Conservation (phyloP, 2,888 invertebrate genomes). For the Lacanobia wlatinum region DNA sequence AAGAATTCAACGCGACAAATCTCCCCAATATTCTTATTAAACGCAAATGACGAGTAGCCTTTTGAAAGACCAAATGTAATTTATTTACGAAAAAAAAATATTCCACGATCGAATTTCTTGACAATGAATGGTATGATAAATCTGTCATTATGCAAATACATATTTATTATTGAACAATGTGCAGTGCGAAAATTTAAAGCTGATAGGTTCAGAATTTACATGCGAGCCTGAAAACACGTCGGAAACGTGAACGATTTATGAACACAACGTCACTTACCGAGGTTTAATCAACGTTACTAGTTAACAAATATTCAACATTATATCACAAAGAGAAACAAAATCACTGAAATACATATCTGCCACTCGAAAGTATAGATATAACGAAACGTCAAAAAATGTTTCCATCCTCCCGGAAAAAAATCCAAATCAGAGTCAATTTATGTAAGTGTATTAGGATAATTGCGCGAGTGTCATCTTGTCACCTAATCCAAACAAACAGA, state of each 20-base stretch:
- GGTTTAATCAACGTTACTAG: slow-evolving; percentile 6
- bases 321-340: background rate
- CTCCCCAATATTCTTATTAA: slow-evolving; percentile 12
- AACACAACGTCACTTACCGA: slow-evolving; percentile 23
- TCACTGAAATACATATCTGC: background rate
- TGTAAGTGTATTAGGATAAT: slow-evolving; percentile 57
- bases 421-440: slow-evolving; percentile 48
- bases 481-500: slow-evolving; percentile 65
- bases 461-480: slow-evolving; percentile 52
- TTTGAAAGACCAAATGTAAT: slow-evolving; percentile 34
- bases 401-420: slow-evolving; percentile 17
- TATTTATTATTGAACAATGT: slow-evolving; percentile 52
- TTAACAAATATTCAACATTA: background rate
- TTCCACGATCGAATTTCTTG: slow-evolving; percentile 35
- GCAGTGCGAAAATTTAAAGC: slow-evolving; percentile 27
- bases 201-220: slow-evolving; percentile 25
- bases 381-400: slow-evolving; percentile 17
- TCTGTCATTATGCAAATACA: slow-evolving; percentile 48
- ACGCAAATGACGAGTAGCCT: slow-evolving; percentile 23
- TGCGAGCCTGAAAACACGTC: slow-evolving; percentile 22
- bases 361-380: background rate
- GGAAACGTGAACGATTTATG: slow-evolving; percentile 37
- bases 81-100: slow-evolving; percentile 30
- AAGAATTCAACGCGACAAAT: slow-evolving; percentile 1
- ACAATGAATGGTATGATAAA: slow-evolving; percentile 47